phyloP scores from a whole-genome alignment of 2,113 vertebrate species.

The Probosciger aterrimus region DNA sequence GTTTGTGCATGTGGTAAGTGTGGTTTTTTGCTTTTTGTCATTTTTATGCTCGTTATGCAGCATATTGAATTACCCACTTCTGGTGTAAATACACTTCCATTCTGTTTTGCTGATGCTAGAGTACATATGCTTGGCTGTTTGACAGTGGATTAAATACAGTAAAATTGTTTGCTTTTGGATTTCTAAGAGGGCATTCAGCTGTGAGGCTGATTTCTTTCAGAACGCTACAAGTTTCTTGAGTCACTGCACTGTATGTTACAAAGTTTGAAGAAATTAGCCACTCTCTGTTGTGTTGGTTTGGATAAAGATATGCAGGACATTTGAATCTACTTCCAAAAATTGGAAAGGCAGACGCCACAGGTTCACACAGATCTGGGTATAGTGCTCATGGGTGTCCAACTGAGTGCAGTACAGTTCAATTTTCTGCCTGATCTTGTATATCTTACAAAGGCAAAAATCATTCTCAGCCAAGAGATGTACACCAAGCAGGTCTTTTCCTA shows the following conservation, averaged over 20 bases:
- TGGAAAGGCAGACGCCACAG: neutral
- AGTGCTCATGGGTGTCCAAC: neutral
- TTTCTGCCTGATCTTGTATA: neutral
- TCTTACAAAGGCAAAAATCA: neutral
- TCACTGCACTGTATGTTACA: neutral
- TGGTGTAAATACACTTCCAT: neutral
- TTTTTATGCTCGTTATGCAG: neutral
- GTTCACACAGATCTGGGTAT: neutral
- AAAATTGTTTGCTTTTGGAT: neutral
- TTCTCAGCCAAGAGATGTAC: neutral
- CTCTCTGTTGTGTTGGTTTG: neutral
- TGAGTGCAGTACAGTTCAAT: neutral
- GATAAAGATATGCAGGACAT: neutral
- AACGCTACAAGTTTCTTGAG: neutral
- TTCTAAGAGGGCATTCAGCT: neutral
- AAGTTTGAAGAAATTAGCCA: neutral
- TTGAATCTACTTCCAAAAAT: neutral
- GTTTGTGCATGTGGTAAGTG: slow-evolving; percentile 92
- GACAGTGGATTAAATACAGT: neutral
- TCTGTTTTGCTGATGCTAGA: neutral
- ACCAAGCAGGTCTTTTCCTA: neutral
- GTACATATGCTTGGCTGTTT: neutral
- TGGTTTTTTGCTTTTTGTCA: neutral
- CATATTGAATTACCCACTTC: neutral
- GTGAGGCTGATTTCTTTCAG: neutral